A percentile compares a stretch with the other conserved stretches of the same genome.
Conservation (phyloP, 2,113 vertebrate genomes). For the Orthonyx spaldingii region DNA sequence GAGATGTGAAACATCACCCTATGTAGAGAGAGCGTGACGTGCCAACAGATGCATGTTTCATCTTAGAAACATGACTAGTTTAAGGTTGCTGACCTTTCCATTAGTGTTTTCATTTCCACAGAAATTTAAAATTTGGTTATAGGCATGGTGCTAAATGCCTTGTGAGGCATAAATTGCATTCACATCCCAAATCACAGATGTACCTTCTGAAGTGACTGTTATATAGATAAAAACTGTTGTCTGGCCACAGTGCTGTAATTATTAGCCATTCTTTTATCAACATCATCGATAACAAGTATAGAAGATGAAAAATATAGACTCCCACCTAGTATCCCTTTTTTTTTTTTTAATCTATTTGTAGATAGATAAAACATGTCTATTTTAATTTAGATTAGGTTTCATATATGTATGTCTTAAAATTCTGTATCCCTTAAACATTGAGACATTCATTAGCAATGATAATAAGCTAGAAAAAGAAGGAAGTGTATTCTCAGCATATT, state of each 20-base stretch:
- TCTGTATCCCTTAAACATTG: neutral
- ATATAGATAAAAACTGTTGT: neutral
- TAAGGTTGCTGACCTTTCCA: neutral
- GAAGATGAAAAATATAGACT: neutral
- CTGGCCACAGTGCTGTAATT: neutral
- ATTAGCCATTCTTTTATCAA: neutral
- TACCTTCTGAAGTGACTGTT: neutral
- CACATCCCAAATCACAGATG: neutral
- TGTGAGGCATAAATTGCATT: neutral
- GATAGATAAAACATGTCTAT: fast-evolving
- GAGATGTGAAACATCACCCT: neutral
- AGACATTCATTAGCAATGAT: neutral
- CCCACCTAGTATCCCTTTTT: neutral
- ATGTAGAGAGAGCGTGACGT: fast-evolving
- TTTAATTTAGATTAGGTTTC: neutral
- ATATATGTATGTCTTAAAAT: neutral
- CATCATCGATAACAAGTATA: neutral
- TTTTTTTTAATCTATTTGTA: neutral
- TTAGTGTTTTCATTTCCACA: neutral
- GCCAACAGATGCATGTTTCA: neutral
- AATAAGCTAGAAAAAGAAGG: neutral
- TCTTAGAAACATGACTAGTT: neutral
- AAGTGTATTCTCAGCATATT: neutral
- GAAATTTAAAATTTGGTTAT: neutral
- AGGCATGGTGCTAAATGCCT: neutral